A percentile compares a stretch with the other conserved stretches of the same genome.
These are phyloP conservation scores for Standfussiana lucernea DNA, from an alignment of 2,888 invertebrate genomes.

Conservation along the genomic window DNA sequence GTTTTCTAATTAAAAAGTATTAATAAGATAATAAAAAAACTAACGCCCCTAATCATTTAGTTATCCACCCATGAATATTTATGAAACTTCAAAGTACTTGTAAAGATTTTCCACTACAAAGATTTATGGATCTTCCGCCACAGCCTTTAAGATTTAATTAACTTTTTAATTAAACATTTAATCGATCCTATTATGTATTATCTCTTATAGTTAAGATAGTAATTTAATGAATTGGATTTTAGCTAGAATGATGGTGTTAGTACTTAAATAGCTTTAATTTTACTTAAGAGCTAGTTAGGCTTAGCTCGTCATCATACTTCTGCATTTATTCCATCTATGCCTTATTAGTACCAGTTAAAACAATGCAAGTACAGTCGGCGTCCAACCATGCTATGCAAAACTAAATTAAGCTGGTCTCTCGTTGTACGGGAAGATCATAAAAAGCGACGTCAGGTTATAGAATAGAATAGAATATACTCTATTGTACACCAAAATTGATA, in stretches of 20 bases:
- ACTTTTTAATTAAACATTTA: conserved; percentile 64
- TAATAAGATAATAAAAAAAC: conserved; percentile 43
- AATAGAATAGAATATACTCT: no score
- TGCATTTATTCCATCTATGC: not conserved
- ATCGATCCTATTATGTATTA: conserved; percentile 45
- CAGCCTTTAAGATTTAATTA: conserved; percentile 59
- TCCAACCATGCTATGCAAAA: no score
- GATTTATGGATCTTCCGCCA: conserved; percentile 49
- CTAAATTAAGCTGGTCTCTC: no score
- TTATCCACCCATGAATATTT: conserved; percentile 54
- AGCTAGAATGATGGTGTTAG: not conserved
- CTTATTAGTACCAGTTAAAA: not conserved
- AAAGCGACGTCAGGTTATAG: no score
- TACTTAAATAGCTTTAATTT: not conserved
- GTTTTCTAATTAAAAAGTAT: conserved; percentile 48
- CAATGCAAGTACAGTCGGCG: no score
- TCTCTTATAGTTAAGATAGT: conserved; percentile 23
- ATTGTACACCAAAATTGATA: no score
- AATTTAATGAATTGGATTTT: conserved; percentile 16
- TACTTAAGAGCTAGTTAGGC: not conserved
- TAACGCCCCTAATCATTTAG: conserved; percentile 42
- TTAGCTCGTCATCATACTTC: not conserved
- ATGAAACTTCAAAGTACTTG: conserved; percentile 42
- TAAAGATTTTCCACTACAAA: conserved; percentile 45
- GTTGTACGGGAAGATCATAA: no score